Percentiles rank a stretch among this genome's conserved stretches.
Conservation (phyloP, 2,797 vertebrate species). For the Kryptolebias ocellatus region DNA sequence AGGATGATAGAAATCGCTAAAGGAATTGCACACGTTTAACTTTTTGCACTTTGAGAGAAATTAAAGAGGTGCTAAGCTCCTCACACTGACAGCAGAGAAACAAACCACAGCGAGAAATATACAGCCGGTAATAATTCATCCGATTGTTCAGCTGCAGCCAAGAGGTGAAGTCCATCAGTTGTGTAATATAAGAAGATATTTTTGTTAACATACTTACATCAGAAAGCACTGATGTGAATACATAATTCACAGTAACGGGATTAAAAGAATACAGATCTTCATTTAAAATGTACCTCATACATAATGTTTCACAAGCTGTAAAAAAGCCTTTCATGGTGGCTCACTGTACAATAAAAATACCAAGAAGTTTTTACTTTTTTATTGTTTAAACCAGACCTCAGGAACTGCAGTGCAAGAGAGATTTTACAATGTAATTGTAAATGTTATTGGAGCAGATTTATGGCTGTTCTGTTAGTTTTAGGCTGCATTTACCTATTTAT, state of each 20-base stretch:
- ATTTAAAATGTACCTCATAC: slow-evolving; percentile 7
- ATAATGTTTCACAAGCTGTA: not conserved
- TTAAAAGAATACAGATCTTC: slow-evolving; percentile 26
- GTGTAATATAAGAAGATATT: slow-evolving; percentile 12
- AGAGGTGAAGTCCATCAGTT: not conserved
- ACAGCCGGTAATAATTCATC: not conserved
- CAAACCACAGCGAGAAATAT: too few relatives aligned
- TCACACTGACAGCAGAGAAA: not conserved
- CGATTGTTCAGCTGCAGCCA: slow-evolving; percentile 3
- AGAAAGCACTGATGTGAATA: slow-evolving; percentile 14
- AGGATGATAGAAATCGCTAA: too few relatives aligned
- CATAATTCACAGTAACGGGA: slow-evolving; percentile 2
- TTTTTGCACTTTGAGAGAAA: slow-evolving; percentile 21
- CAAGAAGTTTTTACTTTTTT: not conserved
- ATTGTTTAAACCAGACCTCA: not conserved
- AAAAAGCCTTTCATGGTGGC: not conserved
- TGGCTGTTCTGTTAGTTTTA: not conserved
- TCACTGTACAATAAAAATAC: slow-evolving; percentile 3
- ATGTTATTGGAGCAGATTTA: not conserved
- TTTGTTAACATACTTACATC: slow-evolving; percentile 8
- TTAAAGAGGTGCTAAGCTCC: slow-evolving; percentile 25
- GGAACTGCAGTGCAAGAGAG: not conserved
- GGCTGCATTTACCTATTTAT: not conserved
- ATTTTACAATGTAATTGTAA: not conserved
- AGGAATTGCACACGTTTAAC: slow-evolving; percentile 5